phyloP scores from a whole-genome alignment of 1,140 invertebrate species.

The Phenacoccus solenopsis region DNA sequence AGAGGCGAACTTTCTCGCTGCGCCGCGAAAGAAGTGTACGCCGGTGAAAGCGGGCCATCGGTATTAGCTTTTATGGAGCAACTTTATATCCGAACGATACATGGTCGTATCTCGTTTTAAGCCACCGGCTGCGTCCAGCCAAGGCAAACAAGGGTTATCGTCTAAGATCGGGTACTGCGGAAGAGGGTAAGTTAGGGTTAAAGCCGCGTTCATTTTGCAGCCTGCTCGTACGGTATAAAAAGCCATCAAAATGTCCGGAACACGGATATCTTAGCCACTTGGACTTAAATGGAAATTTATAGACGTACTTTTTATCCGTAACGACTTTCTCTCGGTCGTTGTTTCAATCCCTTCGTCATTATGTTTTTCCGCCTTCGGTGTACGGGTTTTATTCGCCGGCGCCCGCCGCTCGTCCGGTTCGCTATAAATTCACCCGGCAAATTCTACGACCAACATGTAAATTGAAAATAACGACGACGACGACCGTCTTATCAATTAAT shows the following conservation, averaged over 20 bases:
- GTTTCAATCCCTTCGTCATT: slow-evolving; percentile 13
- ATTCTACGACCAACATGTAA: background rate
- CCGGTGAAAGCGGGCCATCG: too few relatives aligned
- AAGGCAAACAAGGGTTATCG: slow-evolving; percentile 1
- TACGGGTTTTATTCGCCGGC: background rate
- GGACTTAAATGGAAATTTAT: slow-evolving; percentile 18
- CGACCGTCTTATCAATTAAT: too few relatives aligned
- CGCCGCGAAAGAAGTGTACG: background rate
- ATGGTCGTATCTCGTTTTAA: slow-evolving; percentile 13
- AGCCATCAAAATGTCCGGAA: slow-evolving; percentile 16
- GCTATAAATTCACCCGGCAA: background rate
- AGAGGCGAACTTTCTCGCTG: background rate
- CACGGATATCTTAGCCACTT: slow-evolving; percentile 17
- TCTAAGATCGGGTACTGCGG: background rate
- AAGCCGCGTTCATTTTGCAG: background rate
- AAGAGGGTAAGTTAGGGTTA: slow-evolving; percentile 4
- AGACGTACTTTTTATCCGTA: slow-evolving; percentile 17
- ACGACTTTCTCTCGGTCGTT: slow-evolving; percentile 14
- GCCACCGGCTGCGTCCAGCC: slow-evolving; percentile 7
- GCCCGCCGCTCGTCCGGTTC: background rate
- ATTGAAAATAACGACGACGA: background rate
- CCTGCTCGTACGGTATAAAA: slow-evolving; percentile 5
- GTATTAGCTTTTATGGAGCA: slow-evolving; percentile 15
- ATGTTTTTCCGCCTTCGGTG: background rate
- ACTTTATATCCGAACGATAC: background rate